Percentiles rank a stretch among this genome's conserved stretches.
Evolutionary conservation across 2,113 vertebrate species (phyloP).

Genomic region (Anarrhichthys ocellatus): DNA sequence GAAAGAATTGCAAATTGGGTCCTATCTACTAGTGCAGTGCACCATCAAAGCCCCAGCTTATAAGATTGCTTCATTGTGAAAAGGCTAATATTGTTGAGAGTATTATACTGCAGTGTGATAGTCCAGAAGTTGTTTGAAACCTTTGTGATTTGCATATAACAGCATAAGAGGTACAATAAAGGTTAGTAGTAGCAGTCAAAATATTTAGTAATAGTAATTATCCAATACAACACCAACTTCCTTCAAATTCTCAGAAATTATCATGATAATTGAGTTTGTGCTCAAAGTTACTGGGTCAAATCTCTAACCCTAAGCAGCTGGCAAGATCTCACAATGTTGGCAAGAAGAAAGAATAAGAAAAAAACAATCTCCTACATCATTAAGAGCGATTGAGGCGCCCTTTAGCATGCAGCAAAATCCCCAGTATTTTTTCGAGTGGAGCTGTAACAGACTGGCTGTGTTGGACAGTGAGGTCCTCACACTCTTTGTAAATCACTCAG

Average conservation of each 20-base stretch:
- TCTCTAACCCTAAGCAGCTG: not conserved
- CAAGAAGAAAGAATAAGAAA: conserved; percentile 29
- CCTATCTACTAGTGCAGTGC: conserved; percentile 18
- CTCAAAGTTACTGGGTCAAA: conserved; percentile 25
- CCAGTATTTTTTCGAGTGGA: not conserved
- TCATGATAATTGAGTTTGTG: not conserved
- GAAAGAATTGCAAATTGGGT: conserved; percentile 53
- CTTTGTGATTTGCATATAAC: not conserved
- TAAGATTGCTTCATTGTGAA: conserved; percentile 14
- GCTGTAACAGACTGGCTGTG: not conserved
- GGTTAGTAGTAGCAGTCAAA: not conserved
- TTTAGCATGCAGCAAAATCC: conserved; percentile 18
- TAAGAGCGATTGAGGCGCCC: conserved; percentile 8
- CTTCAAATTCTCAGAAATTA: not conserved
- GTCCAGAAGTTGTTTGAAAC: not conserved
- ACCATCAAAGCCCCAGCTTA: conserved; percentile 37
- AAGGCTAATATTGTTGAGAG: conserved; percentile 23
- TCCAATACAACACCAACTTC: not conserved
- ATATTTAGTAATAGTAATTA: not conserved
- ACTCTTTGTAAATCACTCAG: conserved; percentile 24
- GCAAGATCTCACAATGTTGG: not conserved
- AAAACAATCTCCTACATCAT: conserved; percentile 23
- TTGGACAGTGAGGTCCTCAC: not conserved
- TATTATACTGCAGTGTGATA: conserved; percentile 4
- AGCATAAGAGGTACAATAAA: not conserved